Conservation (phyloP, 2,797 vertebrate species). For the Hydrocynus forskahlii region DNA sequence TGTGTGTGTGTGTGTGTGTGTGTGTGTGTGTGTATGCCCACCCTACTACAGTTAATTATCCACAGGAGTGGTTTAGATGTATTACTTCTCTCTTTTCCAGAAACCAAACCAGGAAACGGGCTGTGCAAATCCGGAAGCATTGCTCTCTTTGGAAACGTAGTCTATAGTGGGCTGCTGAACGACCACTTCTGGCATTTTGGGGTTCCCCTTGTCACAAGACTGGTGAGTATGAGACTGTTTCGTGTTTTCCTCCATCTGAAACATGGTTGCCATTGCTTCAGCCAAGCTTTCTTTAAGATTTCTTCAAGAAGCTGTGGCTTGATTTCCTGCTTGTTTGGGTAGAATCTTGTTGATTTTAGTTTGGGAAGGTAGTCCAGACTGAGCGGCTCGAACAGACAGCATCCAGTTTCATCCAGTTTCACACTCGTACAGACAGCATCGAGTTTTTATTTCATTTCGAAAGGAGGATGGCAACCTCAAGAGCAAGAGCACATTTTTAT, state of each 20-base stretch:
- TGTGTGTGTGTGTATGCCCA: too few species aligned
- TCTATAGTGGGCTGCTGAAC: slow-evolving; percentile 76
- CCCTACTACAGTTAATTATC: too few species aligned
- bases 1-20: neutral
- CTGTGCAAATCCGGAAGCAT: slow-evolving; percentile 77
- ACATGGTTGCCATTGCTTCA: slow-evolving; percentile 11
- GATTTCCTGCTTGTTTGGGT: neutral
- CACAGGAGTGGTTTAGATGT: neutral
- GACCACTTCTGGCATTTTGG: slow-evolving; percentile 79
- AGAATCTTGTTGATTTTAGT: neutral
- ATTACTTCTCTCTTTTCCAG: slow-evolving; percentile 54
- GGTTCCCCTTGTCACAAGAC: slow-evolving; percentile 77
- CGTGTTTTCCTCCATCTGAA: neutral
- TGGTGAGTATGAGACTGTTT: slow-evolving; percentile 65
- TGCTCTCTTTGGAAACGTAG: slow-evolving; percentile 78
- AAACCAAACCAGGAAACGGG: slow-evolving; percentile 78
- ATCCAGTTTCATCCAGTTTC: too few species aligned
- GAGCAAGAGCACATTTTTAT: neutral
- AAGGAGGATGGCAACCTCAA: neutral
- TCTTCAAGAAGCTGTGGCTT: slow-evolving; percentile 17
- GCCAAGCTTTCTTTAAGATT: neutral
- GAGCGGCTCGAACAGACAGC: neutral
- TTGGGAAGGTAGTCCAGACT: neutral
- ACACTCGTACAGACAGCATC: neutral
- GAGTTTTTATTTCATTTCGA: neutral